Conservation (phyloP, 2,797 vertebrate species). For the Chaetophractus vellerosus region DNA sequence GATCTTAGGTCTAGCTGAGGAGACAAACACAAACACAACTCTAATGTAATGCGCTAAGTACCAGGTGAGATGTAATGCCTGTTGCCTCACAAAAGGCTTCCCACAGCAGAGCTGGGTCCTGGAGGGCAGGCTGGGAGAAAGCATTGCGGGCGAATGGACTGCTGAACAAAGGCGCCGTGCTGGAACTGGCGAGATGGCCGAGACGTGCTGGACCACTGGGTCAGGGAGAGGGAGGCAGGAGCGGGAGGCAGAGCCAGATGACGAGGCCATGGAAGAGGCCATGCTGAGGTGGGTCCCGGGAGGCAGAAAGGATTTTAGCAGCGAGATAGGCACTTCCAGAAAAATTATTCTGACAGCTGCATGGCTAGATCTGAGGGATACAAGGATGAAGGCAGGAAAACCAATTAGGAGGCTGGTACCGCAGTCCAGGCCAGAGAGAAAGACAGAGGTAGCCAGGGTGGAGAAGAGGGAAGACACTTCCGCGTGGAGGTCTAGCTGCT, state of each 20-base stretch:
- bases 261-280: too few relatives aligned
- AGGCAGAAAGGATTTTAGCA: background rate
- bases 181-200: background rate
- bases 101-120: background rate
- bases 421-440: background rate
- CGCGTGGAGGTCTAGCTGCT: background rate
- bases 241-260: background rate
- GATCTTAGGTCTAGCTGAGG: background rate
- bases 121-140: background rate
- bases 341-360: too few relatives aligned
- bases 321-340: background rate
- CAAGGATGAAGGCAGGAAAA: background rate
- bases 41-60: background rate
- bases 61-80: fast-evolving
- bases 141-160: background rate
- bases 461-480: background rate
- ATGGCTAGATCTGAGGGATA: background rate
- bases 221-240: background rate
- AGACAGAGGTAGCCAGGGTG: background rate
- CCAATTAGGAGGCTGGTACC: background rate
- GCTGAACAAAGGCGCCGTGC: background rate
- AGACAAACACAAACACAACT: background rate
- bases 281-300: background rate
- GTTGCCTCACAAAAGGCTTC: background rate
- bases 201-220: background rate